Conservation (phyloP, 30 jellyfish, hydroid and myxozoan species). For the Hydra vulgaris region DNA sequence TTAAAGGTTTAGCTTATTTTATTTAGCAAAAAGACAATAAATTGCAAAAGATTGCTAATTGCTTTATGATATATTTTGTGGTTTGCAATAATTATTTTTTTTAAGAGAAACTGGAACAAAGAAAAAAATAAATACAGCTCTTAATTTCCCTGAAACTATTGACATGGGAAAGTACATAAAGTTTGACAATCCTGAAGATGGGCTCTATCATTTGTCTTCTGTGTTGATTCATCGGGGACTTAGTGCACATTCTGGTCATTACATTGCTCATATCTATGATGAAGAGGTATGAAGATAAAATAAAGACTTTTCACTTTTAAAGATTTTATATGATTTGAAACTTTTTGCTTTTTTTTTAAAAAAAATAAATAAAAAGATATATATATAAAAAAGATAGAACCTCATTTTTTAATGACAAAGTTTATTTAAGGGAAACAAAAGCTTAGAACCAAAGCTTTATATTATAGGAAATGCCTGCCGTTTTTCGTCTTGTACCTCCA, state of each 20-base stretch:
- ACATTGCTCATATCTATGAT: slow-evolving; percentile 83
- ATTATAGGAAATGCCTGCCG: no score
- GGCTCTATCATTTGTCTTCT: slow-evolving; percentile 62
- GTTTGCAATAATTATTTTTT: neutral
- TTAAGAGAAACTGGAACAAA: slow-evolving; percentile 61
- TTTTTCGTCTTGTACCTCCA: no score
- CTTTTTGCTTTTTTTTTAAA: neutral
- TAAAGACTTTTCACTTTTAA: neutral
- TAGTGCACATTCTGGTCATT: slow-evolving; percentile 91
- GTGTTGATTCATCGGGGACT: slow-evolving; percentile 80
- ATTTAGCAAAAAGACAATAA: no score
- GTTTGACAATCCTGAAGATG: slow-evolving; percentile 42
- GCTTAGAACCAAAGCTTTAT: no score
- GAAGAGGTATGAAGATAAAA: slow-evolving; percentile 38
- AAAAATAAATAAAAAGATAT: neutral
- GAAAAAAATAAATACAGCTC: slow-evolving; percentile 42
- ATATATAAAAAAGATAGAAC: no score
- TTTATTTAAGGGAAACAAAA: no score
- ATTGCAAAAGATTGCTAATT: no score
- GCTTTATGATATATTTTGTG: no score
- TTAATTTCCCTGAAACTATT: slow-evolving; percentile 60
- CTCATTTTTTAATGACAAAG: no score
- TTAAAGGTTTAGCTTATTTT: no score
- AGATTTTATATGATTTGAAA: neutral
- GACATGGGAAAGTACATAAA: slow-evolving; percentile 71